Evolutionary conservation across 2,113 vertebrate genomes (phyloP).

Genomic region (Ammodytes marinus): DNA sequence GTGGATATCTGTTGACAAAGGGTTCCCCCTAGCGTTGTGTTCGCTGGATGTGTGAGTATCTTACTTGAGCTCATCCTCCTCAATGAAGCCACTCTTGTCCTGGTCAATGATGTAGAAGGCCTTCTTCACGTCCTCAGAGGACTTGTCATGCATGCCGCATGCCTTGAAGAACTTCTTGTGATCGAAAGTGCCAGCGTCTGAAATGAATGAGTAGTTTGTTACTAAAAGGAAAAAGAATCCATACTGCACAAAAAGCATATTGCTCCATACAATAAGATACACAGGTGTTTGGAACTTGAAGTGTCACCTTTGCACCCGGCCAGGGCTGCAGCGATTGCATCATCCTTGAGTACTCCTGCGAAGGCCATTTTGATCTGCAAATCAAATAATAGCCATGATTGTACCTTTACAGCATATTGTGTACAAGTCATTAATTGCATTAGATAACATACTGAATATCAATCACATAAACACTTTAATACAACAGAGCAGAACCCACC

Average conservation of each 20-base stretch:
- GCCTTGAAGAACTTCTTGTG: conserved; percentile 86
- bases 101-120: conserved; percentile 89
- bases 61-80: conserved; percentile 90
- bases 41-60: neutral
- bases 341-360: conserved; percentile 81
- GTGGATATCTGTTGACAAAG: neutral
- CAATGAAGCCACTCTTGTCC: conserved; percentile 89
- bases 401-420: neutral
- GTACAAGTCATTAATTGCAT: neutral
- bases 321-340: conserved; percentile 87
- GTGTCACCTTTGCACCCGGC: conserved; percentile 86
- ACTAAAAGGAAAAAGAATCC: neutral
- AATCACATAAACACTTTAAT: neutral
- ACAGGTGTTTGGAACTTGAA: neutral
- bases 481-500: neutral
- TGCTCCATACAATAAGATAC: neutral
- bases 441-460: neutral
- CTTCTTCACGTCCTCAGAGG: conserved; percentile 81
- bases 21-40: neutral
- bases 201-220: neutral
- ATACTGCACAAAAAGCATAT: neutral
- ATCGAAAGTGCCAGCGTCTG: conserved; percentile 87
- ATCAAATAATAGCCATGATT: neutral
- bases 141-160: conserved; percentile 85
- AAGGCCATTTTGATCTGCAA: conserved; percentile 84